These are phyloP conservation scores for Anagyrus pseudococci DNA, from an alignment of 2,888 invertebrate genomes.

Conservation along the genomic window DNA sequence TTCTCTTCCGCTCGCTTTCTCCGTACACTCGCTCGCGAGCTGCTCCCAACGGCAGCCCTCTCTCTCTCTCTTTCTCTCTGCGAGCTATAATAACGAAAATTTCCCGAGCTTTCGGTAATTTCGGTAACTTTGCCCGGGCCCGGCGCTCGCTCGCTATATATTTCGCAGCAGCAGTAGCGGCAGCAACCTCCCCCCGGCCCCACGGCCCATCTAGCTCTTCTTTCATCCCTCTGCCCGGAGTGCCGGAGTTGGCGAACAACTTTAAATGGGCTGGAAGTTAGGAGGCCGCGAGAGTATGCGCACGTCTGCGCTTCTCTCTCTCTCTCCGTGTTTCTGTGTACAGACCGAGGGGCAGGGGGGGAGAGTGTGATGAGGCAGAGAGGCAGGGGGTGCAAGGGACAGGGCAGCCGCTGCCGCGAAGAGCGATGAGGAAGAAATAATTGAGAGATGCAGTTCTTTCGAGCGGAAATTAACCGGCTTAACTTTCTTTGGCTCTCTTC, in stretches of 20 bases:
- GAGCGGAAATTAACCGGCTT: conserved; percentile 5
- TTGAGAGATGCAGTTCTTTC: conserved; percentile 2
- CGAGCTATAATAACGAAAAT: conserved; percentile 36
- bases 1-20: background rate
- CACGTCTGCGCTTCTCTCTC: background rate
- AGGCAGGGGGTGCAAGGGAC: too few relatives aligned
- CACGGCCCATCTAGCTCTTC: conserved; percentile 1
- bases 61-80: conserved; percentile 11
- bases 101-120: conserved; percentile 37
- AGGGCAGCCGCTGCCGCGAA: too few relatives aligned
- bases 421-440: too few relatives aligned
- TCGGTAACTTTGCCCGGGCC: conserved; percentile 28
- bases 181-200: background rate
- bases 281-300: conserved; percentile 1
- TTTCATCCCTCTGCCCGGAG: conserved; percentile 3
- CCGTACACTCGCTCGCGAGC: background rate
- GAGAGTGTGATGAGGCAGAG: too few relatives aligned
- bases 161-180: too few relatives aligned
- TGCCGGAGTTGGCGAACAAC: conserved; percentile 23
- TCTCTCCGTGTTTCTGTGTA: background rate
- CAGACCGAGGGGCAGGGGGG: background rate
- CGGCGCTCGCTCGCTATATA: background rate
- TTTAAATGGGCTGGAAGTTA: conserved; percentile 21
- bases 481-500: background rate
- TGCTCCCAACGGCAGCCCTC: background rate